Percentiles rank a stretch among this genome's conserved stretches.
phyloP scores from a whole-genome alignment of 2,888 invertebrate species.

The Melieria omissa region DNA sequence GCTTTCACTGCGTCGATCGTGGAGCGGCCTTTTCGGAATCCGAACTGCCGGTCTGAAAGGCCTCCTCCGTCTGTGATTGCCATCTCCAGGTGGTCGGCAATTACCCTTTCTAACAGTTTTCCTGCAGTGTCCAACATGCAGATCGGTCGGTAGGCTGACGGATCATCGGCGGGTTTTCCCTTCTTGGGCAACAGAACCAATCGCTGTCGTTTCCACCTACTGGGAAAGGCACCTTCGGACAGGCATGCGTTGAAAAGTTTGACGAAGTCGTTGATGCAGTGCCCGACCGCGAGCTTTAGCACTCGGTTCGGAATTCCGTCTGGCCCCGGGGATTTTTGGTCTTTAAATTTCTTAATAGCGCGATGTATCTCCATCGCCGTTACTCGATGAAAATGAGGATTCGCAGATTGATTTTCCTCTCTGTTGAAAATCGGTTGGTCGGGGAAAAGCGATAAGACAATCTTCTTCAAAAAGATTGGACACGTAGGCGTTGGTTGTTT shows the following conservation, averaged over 20 bases:
- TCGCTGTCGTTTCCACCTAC: constrained; percentile 16
- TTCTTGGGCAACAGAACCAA: constrained; percentile 21
- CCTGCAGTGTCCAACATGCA: constrained; percentile 22
- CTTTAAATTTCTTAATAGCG: no score
- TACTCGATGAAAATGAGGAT: no score
- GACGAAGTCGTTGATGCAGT: no score
- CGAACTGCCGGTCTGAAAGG: constrained; percentile 19
- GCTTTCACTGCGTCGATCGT: constrained; percentile 13
- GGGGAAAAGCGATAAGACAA: no score
- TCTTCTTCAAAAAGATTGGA: neutral
- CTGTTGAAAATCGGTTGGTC: no score
- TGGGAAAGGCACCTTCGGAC: constrained; percentile 2
- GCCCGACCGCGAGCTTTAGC: no score
- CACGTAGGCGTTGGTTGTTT: neutral
- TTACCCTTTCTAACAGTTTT: constrained; percentile 15
- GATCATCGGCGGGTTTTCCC: constrained; percentile 10
- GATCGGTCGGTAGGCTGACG: constrained; percentile 18
- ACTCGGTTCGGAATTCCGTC: no score
- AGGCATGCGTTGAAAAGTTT: neutral
- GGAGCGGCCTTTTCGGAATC: constrained; percentile 26
- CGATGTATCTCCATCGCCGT: no score
- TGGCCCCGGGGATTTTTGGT: no score
- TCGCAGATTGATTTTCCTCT: no score
- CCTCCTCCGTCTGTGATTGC: neutral
- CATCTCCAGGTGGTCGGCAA: neutral